phyloP scores from a whole-genome alignment of 2,113 vertebrate species.

The Zapornia atra region DNA sequence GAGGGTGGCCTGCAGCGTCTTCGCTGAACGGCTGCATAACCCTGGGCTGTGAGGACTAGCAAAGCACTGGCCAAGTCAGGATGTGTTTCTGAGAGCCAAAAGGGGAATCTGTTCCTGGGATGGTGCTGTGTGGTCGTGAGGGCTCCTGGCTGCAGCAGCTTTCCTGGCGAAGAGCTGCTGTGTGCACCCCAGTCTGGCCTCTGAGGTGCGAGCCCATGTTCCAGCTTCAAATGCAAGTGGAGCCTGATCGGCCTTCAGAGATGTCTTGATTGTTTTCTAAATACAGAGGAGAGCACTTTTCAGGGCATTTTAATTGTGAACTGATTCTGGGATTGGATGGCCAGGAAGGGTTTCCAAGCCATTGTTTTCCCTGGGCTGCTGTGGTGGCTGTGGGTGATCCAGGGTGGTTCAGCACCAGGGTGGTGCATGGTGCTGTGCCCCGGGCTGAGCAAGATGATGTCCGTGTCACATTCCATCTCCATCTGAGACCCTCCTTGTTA shows the following conservation, averaged over 20 bases:
- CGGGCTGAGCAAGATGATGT: neutral
- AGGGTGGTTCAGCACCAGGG: accelerated
- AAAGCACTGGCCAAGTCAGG: neutral
- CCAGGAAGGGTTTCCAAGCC: neutral
- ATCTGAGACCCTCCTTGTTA: accelerated
- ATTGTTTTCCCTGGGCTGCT: neutral
- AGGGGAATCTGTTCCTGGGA: neutral
- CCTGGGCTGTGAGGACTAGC: neutral
- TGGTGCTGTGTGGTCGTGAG: neutral
- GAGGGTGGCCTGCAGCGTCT: neutral
- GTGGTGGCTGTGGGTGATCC: neutral
- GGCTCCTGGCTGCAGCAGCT: neutral
- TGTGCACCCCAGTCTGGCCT: neutral
- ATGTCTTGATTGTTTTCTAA: neutral
- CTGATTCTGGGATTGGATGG: accelerated
- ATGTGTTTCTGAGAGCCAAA: neutral
- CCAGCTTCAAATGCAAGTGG: neutral
- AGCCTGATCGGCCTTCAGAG: neutral
- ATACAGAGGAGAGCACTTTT: neutral
- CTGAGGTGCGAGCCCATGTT: neutral
- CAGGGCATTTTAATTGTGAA: neutral
- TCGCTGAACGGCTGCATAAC: neutral
- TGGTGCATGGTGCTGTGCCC: neutral
- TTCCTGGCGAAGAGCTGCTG: neutral
- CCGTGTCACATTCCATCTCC: accelerated